Evolutionary conservation across 2,113 vertebrate species (phyloP), one percentile per base, ranked within the genome.

Genomic region (Etheostoma cragini): DNA sequence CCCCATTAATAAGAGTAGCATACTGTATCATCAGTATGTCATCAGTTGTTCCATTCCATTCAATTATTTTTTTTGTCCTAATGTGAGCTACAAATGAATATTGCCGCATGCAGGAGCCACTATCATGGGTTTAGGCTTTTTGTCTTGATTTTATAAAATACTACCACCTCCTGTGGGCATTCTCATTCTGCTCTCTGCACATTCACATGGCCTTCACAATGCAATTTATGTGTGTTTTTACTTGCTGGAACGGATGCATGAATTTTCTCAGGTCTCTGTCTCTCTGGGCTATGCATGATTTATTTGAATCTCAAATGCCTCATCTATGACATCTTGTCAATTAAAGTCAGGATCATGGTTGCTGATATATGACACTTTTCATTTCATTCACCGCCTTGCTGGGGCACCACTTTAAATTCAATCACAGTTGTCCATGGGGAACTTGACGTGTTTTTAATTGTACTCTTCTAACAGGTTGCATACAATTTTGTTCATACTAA

Each of bases 251-350:
- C 30, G 58, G 71, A 83, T 65, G 33, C 60, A 67, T 53, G 62
- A 72, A 87, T 76, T 82, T 74, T 90, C 66, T 78, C 80, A 57
- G 83, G 82, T 82, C 84, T 66, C 81, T 35, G 66, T 88, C 81
- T 88, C 88, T 86, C 78, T 24, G 58, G 86, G 87, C 86, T 17
- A n/a, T 85, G 83, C 81, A 89, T 92, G 84, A 92, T 91, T 90
- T 90, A 90, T 89, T 86, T 90, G 81, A 78, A 81, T 89, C 74
- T 67, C 82, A 86, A 89, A 89, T 72, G 77, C 82, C 91, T 79
- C 71, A 82, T 90, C 84, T 78, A 79, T 87, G 92, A 93, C 88
- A 93, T 88, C 88, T 83, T 95, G 95, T 95, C 94, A 96, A 89
- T 95, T 94, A 89, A 92, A 91, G 76, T 94, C 85, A 92, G 83